These are phyloP conservation scores for Beaufortia kweichowensis DNA, from an alignment of 2,113 vertebrate species.

Conservation along the genomic window DNA sequence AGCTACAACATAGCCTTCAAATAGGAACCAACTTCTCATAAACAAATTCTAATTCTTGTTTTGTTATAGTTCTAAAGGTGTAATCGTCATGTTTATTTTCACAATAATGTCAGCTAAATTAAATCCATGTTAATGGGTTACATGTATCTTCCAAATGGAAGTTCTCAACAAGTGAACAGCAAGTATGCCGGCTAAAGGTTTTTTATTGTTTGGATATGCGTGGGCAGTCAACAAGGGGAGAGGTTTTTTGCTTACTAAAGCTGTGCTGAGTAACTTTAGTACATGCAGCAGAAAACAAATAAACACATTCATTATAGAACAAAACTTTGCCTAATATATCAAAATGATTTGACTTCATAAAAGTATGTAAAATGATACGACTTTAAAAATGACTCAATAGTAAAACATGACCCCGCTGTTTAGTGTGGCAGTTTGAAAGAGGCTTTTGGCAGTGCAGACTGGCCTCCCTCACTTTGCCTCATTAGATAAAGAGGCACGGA, in stretches of 20 bases:
- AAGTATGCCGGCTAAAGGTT: background rate
- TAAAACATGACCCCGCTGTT: slow-evolving; percentile 1
- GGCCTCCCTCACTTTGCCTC: slow-evolving; percentile 17
- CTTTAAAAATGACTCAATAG: slow-evolving; percentile 4
- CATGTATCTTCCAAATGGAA: slow-evolving; percentile 25
- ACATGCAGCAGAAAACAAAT: background rate
- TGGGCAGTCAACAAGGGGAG: background rate
- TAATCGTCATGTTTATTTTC: slow-evolving; percentile 13
- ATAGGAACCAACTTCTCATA: background rate
- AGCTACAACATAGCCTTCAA: background rate
- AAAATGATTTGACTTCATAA: no score
- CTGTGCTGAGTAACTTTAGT: background rate
- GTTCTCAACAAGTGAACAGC: slow-evolving; percentile 15
- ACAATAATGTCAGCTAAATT: slow-evolving; percentile 1
- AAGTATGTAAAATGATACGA: no score
- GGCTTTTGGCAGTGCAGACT: slow-evolving; percentile 25
- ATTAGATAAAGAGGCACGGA: slow-evolving; percentile 42
- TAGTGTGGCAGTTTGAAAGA: slow-evolving; percentile 13
- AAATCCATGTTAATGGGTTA: slow-evolving; percentile 7
- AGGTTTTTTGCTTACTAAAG: background rate
- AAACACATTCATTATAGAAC: no score
- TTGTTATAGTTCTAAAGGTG: background rate
- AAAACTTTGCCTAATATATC: no score
- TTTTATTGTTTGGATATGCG: slow-evolving; percentile 24
- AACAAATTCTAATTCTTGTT: background rate